Base-by-base conservation (phyloP, 1,140 invertebrate species). In the Trichomalopsis sarcophagae region DNA sequence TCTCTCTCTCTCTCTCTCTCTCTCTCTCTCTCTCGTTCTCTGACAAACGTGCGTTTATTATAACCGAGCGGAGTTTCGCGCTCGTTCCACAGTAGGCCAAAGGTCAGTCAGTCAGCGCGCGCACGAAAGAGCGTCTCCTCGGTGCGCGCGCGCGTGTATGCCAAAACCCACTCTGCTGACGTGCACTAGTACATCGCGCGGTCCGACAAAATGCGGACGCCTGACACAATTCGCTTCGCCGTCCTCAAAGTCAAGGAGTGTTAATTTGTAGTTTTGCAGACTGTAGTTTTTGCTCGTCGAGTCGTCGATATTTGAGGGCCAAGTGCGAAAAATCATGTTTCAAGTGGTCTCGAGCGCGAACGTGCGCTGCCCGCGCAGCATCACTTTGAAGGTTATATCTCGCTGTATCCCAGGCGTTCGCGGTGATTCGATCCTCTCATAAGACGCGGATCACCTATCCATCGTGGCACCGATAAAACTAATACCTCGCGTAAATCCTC, bases 121-220 rank as follows among this genome's bases (percentile, higher is more conserved):
- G 55, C 55, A 21, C 55, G 55, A 62, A 62, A 62, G 55, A 62
- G 55, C 55, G 21, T 62, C 17, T 17, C 21, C 55, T 21, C 17
- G 55, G 6, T 30, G 68, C 68, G 68, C 68, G 68, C 73, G 73
- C 73, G 73, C 73, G 73, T 30, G 23, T n/a, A 33, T 71, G 69
- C 69, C 69, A 71, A 71, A 71, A 30, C 23, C 69, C 30, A 27
- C 2, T 33, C 69, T 4, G 23, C 23, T 71, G 55, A 62, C 55
- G 55, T 33, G 69, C 69, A 2, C 23, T 33, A 71, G 69, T 33
- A 71, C 11, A 33, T 30, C 23, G 7, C 69, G 69, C 69, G 69
- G 14, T 11, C 27, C 27, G 30, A 71, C 69, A 33, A 27, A 71
- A 71, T 33, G 69, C 23, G 69, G 69, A 71, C 69, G 30, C 2